A percentile compares a stretch with the other conserved stretches of the same genome.
Evolutionary conservation across 2,113 vertebrate species (phyloP).

Genomic region (Rafetus swinhoei): DNA sequence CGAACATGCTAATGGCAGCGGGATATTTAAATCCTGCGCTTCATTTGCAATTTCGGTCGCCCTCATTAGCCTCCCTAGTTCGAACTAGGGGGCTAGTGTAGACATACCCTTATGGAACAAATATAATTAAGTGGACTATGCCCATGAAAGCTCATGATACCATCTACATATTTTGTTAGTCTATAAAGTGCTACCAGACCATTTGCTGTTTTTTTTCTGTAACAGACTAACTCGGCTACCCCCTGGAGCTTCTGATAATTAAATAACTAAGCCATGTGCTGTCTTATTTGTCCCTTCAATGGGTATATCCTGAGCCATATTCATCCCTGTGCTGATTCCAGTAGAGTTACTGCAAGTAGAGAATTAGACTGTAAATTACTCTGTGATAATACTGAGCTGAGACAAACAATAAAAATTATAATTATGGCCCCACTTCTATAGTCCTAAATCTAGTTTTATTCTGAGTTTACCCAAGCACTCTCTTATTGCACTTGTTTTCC

Average conservation of each 20-base stretch:
- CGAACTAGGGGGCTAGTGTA: too few relatives aligned
- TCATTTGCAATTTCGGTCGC: too few relatives aligned
- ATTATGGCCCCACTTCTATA: fast-evolving
- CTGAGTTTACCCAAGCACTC: conserved; percentile 32
- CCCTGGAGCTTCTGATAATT: background rate
- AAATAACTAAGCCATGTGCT: background rate
- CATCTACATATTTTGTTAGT: too few relatives aligned
- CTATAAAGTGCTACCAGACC: too few relatives aligned
- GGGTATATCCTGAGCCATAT: background rate
- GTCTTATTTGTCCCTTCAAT: background rate
- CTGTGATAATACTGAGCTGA: background rate
- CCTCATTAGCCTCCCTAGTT: too few relatives aligned
- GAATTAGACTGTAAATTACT: background rate
- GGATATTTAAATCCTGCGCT: too few relatives aligned
- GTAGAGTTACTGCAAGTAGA: background rate
- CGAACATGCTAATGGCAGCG: too few relatives aligned
- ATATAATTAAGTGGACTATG: background rate
- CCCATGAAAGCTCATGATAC: too few relatives aligned
- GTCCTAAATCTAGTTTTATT: background rate
- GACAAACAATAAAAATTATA: background rate
- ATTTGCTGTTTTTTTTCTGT: too few relatives aligned
- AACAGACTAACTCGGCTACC: too few relatives aligned
- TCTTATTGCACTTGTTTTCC: background rate
- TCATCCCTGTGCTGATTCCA: background rate
- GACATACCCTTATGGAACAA: background rate